These are phyloP conservation scores for Sitophilus oryzae DNA, from an alignment of 1,140 invertebrate species.

Conservation along the genomic window DNA sequence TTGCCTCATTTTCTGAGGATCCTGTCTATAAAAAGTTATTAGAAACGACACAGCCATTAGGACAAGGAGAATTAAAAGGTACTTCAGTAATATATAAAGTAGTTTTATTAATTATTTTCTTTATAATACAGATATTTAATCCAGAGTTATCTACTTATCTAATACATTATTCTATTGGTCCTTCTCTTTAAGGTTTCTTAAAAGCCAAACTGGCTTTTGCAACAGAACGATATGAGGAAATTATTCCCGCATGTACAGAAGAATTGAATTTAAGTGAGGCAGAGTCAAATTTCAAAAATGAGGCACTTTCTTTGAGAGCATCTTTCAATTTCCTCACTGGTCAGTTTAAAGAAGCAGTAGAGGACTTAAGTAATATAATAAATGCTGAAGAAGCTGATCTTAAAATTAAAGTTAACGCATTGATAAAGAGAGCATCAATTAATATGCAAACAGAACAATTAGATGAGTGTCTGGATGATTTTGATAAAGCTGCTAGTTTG, in stretches of 20 bases:
- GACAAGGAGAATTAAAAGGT: conserved; percentile 36
- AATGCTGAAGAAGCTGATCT: conserved; percentile 52
- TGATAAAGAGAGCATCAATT: conserved; percentile 84
- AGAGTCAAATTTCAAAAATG: conserved; percentile 49
- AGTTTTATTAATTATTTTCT: background rate
- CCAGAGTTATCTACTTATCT: too few relatives aligned
- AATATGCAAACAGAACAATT: conserved; percentile 72
- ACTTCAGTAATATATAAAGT: conserved; percentile 3
- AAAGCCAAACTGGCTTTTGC: conserved; percentile 62
- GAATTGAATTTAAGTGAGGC: conserved; percentile 65
- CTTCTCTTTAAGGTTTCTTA: conserved; percentile 50
- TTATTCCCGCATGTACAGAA: conserved; percentile 72
- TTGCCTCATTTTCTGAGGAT: conserved; percentile 78
- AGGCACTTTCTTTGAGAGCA: conserved; percentile 70
- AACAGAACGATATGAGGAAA: conserved; percentile 66
- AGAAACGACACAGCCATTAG: conserved; percentile 32
- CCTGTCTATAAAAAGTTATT: conserved; percentile 53
- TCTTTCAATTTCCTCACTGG: conserved; percentile 78
- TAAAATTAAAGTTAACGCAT: conserved; percentile 72
- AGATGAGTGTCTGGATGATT: conserved; percentile 70
- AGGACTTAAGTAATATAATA: conserved; percentile 63
- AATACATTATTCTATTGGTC: too few relatives aligned
- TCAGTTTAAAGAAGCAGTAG: conserved; percentile 60
- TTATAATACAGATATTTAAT: background rate
- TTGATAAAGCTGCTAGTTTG: conserved; percentile 65